Base-by-base conservation (phyloP, 2,797 vertebrate genomes). In the Dendrocincla fuliginosa region DNA sequence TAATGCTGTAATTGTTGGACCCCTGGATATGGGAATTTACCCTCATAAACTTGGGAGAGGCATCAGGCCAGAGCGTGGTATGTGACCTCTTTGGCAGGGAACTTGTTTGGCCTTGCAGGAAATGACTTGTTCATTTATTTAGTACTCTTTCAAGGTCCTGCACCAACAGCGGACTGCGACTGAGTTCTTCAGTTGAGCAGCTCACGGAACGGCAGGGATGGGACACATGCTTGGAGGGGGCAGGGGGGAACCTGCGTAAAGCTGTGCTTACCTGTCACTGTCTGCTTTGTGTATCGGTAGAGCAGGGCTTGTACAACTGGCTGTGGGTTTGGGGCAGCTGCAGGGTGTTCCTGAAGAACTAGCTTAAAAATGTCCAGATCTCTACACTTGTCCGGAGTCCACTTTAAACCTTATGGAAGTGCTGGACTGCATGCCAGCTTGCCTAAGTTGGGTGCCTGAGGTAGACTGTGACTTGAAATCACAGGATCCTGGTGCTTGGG, bases 21-120 rank as follows among this genome's bases (percentile, higher is more conserved):
- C 95, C 94, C 94, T 96, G 92, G 89, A 94, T 96, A 33, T 92
- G 96, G 94, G 93, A 96, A 96, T 94, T 96, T 92, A 96, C 95
- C 90, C 88, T 96, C 95, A 85, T 82, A 87, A 92, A 85, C 94
- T 83, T 47, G 39, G 95, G 95, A 93, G 92, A 95, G 95, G 96
- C 90, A 84, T 69, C 93, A 85, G 95, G 88, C 95, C 90, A 61
- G 89, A 93, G 92, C 3, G 4, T 92, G 95, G 92, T 95, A 95
- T 97, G 94, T 59, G 96, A 97, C 96, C 95, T 70, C 95, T 94
- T 94, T 96, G 95, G 96, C 93, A 94, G 92, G 94, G 92, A 96
- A 57, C 19, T 46, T 96, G 94, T 94, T 95, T 95, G 92, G 92
- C 95, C 94, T 96, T 80, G 93, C 87, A 96, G 90, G 92, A 96